Evolutionary conservation across 2,113 vertebrate genomes (phyloP).

Genomic region (Dasyprocta punctata): DNA sequence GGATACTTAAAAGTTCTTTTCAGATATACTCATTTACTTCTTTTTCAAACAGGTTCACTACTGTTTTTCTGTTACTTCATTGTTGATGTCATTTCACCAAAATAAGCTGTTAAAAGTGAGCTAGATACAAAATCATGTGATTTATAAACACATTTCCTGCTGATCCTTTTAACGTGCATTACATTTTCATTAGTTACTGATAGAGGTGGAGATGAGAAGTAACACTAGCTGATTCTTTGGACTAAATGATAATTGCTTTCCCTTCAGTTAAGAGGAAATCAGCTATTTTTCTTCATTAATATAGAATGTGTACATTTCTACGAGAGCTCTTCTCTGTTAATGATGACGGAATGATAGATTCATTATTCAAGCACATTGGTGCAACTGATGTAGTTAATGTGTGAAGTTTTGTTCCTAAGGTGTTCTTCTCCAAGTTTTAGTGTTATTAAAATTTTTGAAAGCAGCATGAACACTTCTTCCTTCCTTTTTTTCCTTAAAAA

Average conservation of each 20-base stretch:
- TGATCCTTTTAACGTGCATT: slow-evolving; percentile 50
- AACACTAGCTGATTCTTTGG: background rate
- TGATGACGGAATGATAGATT: fast-evolving
- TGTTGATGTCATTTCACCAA: slow-evolving; percentile 75
- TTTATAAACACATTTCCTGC: slow-evolving; percentile 60
- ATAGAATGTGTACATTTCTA: background rate
- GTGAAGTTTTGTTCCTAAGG: background rate
- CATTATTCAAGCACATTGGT: background rate
- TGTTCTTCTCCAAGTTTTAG: background rate
- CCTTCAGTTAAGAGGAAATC: slow-evolving; percentile 33
- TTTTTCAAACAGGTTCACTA: slow-evolving; percentile 47
- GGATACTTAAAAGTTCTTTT: slow-evolving; percentile 10
- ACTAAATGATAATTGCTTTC: slow-evolving; percentile 57
- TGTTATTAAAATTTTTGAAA: background rate
- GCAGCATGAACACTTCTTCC: background rate
- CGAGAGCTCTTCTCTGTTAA: background rate
- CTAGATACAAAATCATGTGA: background rate
- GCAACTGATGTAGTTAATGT: background rate
- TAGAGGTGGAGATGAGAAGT: background rate
- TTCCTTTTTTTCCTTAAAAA: background rate
- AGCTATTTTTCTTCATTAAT: slow-evolving; percentile 55
- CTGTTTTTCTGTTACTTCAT: slow-evolving; percentile 62
- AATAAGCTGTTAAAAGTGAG: slow-evolving; percentile 73
- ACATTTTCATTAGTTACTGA: slow-evolving; percentile 59
- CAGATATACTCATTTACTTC: background rate